A percentile compares a stretch with the other conserved stretches of the same genome.
Conservation (phyloP, 2,113 vertebrate species). For the Neolamprologus tretocephalus region DNA sequence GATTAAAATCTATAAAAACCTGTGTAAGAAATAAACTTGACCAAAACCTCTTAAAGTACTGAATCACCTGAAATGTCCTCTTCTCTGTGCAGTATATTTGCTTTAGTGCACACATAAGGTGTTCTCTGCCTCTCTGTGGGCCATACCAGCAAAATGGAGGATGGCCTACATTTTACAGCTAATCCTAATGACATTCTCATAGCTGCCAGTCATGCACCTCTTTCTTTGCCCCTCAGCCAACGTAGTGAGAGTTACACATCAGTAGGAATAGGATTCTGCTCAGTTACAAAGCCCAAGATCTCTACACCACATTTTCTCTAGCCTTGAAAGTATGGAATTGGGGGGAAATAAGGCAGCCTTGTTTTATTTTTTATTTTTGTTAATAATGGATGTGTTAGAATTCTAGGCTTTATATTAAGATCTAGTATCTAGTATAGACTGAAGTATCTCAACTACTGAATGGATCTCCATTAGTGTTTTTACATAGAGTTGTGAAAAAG, state of each 20-base stretch:
- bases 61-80: background rate
- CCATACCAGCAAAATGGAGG: constrained; percentile 17
- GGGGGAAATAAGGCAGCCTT: background rate
- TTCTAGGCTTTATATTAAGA: background rate
- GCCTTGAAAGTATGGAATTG: background rate
- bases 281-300: background rate
- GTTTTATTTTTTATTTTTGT: background rate
- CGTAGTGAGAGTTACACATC: background rate
- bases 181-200: constrained; percentile 56
- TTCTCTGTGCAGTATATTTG: constrained; percentile 13
- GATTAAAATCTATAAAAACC: constrained; percentile 46
- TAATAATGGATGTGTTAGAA: background rate
- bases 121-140: background rate
- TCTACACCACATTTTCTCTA: background rate
- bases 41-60: constrained; percentile 14
- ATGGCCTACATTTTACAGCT: constrained; percentile 49
- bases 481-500: background rate
- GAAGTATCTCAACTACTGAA: background rate
- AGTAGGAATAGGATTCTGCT: background rate
- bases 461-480: background rate
- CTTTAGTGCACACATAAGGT: constrained; percentile 18
- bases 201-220: constrained; percentile 42
- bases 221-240: background rate
- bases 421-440: background rate
- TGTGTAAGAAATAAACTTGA: constrained; percentile 27